A percentile compares a stretch with the other conserved stretches of the same genome.
Conservation (phyloP, 2,888 invertebrate species). For the Thecophora atra region DNA sequence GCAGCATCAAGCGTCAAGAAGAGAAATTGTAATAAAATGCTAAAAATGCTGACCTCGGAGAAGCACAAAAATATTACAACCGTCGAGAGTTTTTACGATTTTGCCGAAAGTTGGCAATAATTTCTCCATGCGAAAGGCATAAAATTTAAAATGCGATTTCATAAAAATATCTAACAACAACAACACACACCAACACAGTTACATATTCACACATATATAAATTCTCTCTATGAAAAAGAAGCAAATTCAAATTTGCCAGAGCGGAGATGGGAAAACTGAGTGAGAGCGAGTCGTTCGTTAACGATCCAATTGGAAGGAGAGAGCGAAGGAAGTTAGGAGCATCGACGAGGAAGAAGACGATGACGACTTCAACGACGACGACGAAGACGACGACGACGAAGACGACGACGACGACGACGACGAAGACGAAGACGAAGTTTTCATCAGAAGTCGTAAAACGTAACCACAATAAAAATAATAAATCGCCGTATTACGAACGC, state of each 20-base stretch:
- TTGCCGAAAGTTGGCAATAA: conserved; percentile 35
- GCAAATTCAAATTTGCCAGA: neutral
- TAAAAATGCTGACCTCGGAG: conserved; percentile 29
- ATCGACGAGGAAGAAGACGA: no score
- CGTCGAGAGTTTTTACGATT: conserved; percentile 33
- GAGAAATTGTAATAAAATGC: conserved; percentile 40
- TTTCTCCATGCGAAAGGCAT: conserved; percentile 31
- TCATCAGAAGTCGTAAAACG: conserved; percentile 51
- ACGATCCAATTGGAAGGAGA: no score
- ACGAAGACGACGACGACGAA: neutral
- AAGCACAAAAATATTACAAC: conserved; percentile 7
- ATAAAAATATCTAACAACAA: conserved; percentile 11
- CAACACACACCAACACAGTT: neutral
- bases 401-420: neutral
- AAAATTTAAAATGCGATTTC: conserved; percentile 34
- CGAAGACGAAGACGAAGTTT: conserved; percentile 31
- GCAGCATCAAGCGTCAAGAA: conserved; percentile 34
- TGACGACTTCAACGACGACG: no score
- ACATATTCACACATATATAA: neutral
- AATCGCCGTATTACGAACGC: conserved; percentile 47
- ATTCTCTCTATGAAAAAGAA: neutral
- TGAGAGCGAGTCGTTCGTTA: no score
- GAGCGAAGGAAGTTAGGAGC: no score
- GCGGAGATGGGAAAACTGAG: no score
- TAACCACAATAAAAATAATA: conserved; percentile 52